These are phyloP conservation scores for Esox masquinongy DNA, from an alignment of 2,797 vertebrate species.

Conservation along the genomic window DNA sequence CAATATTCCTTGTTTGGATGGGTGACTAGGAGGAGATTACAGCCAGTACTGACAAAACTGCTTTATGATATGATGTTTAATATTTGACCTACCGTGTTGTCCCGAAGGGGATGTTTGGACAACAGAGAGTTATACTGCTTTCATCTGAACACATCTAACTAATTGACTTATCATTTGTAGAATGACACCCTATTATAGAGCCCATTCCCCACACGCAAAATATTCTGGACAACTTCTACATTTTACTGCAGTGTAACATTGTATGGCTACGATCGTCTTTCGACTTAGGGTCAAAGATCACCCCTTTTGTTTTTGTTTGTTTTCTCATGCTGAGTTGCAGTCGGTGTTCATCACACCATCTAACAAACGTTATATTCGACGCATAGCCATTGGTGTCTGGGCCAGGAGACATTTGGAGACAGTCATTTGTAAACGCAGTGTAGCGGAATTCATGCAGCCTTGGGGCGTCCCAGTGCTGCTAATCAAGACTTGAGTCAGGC, in stretches of 20 bases:
- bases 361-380: background rate
- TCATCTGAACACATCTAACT: background rate
- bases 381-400: background rate
- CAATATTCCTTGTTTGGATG: background rate
- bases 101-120: background rate
- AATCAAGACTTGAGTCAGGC: background rate
- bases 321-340: background rate
- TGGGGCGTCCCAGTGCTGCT: background rate
- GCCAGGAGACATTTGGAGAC: background rate
- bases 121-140: background rate
- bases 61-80: background rate
- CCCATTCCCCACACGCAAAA: background rate
- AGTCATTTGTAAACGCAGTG: background rate
- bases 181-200: background rate
- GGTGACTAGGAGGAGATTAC: background rate
- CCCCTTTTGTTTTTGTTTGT: background rate
- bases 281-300: background rate
- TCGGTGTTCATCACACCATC: background rate
- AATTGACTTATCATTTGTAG: background rate
- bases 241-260: background rate
- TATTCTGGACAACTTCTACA: background rate
- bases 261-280: background rate
- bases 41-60: background rate
- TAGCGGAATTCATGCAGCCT: background rate
- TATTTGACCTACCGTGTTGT: conserved; percentile 3